These are phyloP conservation scores for Danaus melanippus DNA, from an alignment of 1,140 invertebrate species.

Conservation along the genomic window DNA sequence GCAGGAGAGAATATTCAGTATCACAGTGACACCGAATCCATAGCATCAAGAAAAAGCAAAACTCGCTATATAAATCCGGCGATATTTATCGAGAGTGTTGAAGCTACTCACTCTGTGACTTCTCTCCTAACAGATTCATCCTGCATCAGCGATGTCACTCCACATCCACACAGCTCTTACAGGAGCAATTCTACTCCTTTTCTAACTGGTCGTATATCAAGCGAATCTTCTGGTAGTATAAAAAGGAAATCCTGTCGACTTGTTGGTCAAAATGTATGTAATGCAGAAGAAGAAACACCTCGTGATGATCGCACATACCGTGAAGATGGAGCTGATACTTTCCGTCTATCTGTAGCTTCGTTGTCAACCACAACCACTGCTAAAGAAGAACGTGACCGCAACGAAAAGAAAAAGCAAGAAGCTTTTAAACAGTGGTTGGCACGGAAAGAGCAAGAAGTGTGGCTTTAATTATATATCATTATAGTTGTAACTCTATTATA, in stretches of 20 bases:
- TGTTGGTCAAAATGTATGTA: slow-evolving; percentile 12
- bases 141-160: slow-evolving; percentile 46
- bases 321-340: slow-evolving; percentile 56
- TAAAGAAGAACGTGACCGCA: slow-evolving; percentile 59
- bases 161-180: slow-evolving; percentile 55
- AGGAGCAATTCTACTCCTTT: slow-evolving; percentile 61
- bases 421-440: slow-evolving; percentile 59
- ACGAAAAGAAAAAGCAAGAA: slow-evolving; percentile 54
- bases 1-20: slow-evolving; percentile 59
- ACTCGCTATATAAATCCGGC: slow-evolving; percentile 64
- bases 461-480: slow-evolving; percentile 2
- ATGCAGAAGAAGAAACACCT: slow-evolving; percentile 38
- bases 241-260: slow-evolving; percentile 58
- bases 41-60: slow-evolving; percentile 49
- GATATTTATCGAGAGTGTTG: slow-evolving; percentile 54
- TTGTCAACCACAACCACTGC: slow-evolving; percentile 57
- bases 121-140: slow-evolving; percentile 48
- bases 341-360: slow-evolving; percentile 59
- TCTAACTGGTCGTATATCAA: slow-evolving; percentile 49
- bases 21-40: slow-evolving; percentile 58
- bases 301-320: slow-evolving; percentile 45
- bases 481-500: not conserved
- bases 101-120: slow-evolving; percentile 49
- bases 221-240: slow-evolving; percentile 43
- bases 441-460: slow-evolving; percentile 61